Conservation (phyloP, 2,113 vertebrate genomes). For the Lethenteron reissneri region DNA sequence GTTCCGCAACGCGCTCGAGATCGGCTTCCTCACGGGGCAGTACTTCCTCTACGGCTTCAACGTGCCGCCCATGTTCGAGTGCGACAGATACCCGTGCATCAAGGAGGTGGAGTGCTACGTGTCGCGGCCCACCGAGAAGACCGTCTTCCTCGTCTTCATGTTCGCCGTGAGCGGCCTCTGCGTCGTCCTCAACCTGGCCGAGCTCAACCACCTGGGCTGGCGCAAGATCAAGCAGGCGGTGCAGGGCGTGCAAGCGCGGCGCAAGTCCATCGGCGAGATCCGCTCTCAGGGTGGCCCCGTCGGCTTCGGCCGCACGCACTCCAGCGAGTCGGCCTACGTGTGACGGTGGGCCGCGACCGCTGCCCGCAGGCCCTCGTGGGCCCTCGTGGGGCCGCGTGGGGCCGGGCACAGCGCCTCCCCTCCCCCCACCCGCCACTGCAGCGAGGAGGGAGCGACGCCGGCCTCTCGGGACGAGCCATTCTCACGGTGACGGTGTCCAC, state of each 20-base stretch:
- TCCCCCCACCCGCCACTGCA: too few relatives aligned
- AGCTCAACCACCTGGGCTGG: constrained; percentile 71
- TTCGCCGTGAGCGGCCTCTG: constrained; percentile 67
- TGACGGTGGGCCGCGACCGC: constrained; percentile 15
- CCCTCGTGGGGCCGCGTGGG: too few relatives aligned
- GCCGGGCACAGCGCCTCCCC: too few relatives aligned
- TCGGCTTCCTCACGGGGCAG: constrained; percentile 50
- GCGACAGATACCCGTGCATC: constrained; percentile 52
- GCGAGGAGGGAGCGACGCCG: too few relatives aligned
- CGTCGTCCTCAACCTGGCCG: constrained; percentile 57
- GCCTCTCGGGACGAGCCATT: too few relatives aligned
- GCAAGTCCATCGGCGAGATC: constrained; percentile 40
- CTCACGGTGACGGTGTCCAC: too few relatives aligned
- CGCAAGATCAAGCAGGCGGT: constrained; percentile 48
- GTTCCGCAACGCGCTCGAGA: constrained; percentile 56
- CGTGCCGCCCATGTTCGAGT: constrained; percentile 48
- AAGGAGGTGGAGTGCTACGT: constrained; percentile 72
- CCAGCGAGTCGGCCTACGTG: constrained; percentile 53
- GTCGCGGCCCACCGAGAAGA: constrained; percentile 56
- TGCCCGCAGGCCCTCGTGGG: not conserved
- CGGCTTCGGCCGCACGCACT: constrained; percentile 39
- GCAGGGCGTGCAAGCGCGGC: constrained; percentile 36
- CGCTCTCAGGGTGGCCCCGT: constrained; percentile 36
- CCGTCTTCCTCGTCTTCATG: constrained; percentile 61
- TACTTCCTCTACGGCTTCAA: constrained; percentile 60